phyloP scores from a whole-genome alignment of 2,888 invertebrate genomes.

The Ophraella communa region DNA sequence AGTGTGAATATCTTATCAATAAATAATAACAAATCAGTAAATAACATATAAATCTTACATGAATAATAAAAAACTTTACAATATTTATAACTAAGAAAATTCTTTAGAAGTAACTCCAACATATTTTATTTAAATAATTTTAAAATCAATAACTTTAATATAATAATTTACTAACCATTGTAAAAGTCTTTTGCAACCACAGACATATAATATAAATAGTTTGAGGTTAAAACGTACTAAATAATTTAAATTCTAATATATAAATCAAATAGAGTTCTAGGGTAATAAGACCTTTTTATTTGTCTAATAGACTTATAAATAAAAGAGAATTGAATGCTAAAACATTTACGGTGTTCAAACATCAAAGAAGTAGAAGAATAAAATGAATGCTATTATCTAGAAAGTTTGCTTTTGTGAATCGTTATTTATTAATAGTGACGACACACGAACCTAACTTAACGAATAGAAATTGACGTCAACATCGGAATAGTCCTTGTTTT shows the following conservation, averaged over 20 bases:
- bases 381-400: constrained; percentile 41
- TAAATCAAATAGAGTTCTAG: neutral
- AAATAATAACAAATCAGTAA: no score
- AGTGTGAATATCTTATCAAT: no score
- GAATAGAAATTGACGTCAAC: constrained; percentile 52
- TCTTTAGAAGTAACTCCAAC: no score
- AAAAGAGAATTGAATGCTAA: constrained; percentile 39
- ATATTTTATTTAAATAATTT: no score
- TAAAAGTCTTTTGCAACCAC: no score
- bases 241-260: neutral
- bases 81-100: no score
- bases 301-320: constrained; percentile 34
- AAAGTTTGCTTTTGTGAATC: constrained; percentile 49
- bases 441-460: constrained; percentile 54
- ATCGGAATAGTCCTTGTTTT: constrained; percentile 46
- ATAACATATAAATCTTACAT: no score
- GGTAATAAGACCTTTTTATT: neutral
- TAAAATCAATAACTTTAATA: no score
- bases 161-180: no score
- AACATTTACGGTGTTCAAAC: constrained; percentile 44
- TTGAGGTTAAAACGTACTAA: no score
- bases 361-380: constrained; percentile 40
- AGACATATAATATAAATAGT: no score
- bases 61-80: no score
- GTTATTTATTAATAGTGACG: constrained; percentile 52